Evolutionary conservation across 2,113 vertebrate genomes (phyloP).

Genomic region (Burhinus oedicnemus): DNA sequence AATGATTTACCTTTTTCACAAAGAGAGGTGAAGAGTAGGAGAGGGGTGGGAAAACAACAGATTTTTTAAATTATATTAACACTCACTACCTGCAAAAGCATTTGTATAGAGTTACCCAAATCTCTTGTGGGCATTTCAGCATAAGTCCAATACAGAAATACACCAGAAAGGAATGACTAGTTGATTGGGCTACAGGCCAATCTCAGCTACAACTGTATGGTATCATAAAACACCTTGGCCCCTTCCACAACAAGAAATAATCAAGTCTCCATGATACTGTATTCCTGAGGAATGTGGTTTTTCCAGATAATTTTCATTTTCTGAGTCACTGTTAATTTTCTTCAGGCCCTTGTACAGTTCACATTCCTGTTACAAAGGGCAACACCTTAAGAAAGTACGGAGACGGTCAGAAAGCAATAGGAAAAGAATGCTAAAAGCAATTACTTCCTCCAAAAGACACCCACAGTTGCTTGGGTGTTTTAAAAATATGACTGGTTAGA

Average conservation of each 20-base stretch:
- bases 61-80: constrained; percentile 72
- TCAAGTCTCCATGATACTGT: constrained; percentile 54
- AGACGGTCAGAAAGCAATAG: constrained; percentile 33
- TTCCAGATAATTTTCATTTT: constrained; percentile 68
- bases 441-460: constrained; percentile 23
- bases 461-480: background rate
- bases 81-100: constrained; percentile 71
- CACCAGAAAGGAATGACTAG: constrained; percentile 57
- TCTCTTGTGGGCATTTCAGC: constrained; percentile 69
- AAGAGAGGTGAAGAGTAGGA: constrained; percentile 48
- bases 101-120: constrained; percentile 64
- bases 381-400: constrained; percentile 20
- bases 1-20: constrained; percentile 66
- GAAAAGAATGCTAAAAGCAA: constrained; percentile 47
- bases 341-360: background rate
- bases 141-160: constrained; percentile 48
- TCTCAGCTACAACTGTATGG: constrained; percentile 57
- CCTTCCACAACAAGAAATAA: constrained; percentile 63
- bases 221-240: constrained; percentile 71
- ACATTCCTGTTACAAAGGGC: background rate
- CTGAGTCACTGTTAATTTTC: constrained; percentile 56
- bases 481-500: background rate
- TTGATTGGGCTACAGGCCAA: constrained; percentile 57
- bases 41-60: constrained; percentile 55
- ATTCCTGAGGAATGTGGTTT: constrained; percentile 51